phyloP scores from a whole-genome alignment of 1,140 invertebrate genomes.

The Aphelenchoides fujianensis region DNA sequence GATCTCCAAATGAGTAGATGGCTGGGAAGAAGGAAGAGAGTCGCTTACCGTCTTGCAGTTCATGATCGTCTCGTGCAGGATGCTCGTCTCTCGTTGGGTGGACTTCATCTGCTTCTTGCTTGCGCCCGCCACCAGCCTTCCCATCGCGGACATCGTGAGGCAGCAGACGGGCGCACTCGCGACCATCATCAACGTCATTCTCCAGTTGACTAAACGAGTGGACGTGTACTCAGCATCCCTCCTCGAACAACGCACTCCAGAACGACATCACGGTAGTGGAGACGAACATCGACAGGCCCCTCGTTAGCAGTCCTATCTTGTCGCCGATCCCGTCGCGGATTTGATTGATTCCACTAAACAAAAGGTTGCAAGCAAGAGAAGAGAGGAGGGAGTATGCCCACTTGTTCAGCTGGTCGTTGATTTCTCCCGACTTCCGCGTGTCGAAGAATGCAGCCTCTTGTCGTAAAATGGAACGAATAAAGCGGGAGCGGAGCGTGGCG shows the following conservation, averaged over 20 bases:
- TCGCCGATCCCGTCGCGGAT: slow-evolving; percentile 83
- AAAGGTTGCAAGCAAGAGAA: too few relatives aligned
- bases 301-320: slow-evolving; percentile 76
- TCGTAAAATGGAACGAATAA: slow-evolving; percentile 73
- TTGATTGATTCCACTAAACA: slow-evolving; percentile 66
- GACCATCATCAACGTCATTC: slow-evolving; percentile 41
- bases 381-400: slow-evolving; percentile 68
- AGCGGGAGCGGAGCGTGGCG: slow-evolving; percentile 71
- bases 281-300: slow-evolving; percentile 53
- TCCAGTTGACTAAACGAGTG: slow-evolving; percentile 45
- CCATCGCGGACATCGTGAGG: slow-evolving; percentile 38
- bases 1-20: too few relatives aligned
- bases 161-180: slow-evolving; percentile 29
- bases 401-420: slow-evolving; percentile 81
- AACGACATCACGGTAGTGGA: slow-evolving; percentile 25
- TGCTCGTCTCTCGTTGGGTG: slow-evolving; percentile 32
- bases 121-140: slow-evolving; percentile 29
- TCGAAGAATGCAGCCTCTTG: slow-evolving; percentile 88
- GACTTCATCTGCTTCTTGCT: slow-evolving; percentile 29
- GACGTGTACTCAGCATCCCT: too few relatives aligned
- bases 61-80: slow-evolving; percentile 49
- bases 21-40: too few relatives aligned
- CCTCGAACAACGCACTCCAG: too few relatives aligned
- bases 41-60: slow-evolving; percentile 67
- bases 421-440: slow-evolving; percentile 76